phyloP scores from a whole-genome alignment of 37 sponge, comb jelly and placozoan genomes.

The Agelas oroides region DNA sequence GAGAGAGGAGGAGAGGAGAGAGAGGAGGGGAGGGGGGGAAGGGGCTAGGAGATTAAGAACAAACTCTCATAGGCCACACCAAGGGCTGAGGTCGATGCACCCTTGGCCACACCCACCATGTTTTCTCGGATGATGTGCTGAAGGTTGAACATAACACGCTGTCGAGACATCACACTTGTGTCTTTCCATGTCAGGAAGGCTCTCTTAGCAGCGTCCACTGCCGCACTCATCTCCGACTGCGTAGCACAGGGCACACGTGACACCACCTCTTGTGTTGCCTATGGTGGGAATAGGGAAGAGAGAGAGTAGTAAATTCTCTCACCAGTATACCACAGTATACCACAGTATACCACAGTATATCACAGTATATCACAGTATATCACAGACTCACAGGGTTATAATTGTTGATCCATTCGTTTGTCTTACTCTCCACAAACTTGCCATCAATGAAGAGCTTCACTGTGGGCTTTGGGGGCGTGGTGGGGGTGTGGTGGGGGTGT shows the following conservation, averaged over 20 bases:
- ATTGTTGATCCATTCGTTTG: constrained; percentile 94
- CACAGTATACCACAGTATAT: not conserved
- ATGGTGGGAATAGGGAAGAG: not conserved
- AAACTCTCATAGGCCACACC: too few relatives aligned
- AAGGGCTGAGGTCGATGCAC: too few relatives aligned
- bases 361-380: not conserved
- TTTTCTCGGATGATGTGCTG: constrained; percentile 87
- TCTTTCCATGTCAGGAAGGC: constrained; percentile 88
- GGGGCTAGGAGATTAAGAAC: too few relatives aligned
- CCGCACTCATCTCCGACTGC: constrained; percentile 92
- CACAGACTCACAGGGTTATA: constrained; percentile 83
- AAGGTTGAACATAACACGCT: constrained; percentile 97
- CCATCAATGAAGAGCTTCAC: constrained; percentile 93
- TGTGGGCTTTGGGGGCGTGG: constrained; percentile 54
- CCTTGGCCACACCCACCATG: constrained; percentile 71
- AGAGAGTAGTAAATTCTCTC: not conserved
- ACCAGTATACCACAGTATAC: too few relatives aligned
- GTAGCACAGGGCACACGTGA: constrained; percentile 95
- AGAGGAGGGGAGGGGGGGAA: too few relatives aligned
- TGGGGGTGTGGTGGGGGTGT: not conserved
- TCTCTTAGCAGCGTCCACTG: constrained; percentile 86
- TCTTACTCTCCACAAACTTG: constrained; percentile 89
- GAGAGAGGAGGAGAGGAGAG: not conserved
- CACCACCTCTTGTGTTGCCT: constrained; percentile 96
- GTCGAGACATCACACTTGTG: constrained; percentile 80